phyloP scores from a whole-genome alignment of 64 coral and sea anemone genomes.

The Porites australiensis region DNA sequence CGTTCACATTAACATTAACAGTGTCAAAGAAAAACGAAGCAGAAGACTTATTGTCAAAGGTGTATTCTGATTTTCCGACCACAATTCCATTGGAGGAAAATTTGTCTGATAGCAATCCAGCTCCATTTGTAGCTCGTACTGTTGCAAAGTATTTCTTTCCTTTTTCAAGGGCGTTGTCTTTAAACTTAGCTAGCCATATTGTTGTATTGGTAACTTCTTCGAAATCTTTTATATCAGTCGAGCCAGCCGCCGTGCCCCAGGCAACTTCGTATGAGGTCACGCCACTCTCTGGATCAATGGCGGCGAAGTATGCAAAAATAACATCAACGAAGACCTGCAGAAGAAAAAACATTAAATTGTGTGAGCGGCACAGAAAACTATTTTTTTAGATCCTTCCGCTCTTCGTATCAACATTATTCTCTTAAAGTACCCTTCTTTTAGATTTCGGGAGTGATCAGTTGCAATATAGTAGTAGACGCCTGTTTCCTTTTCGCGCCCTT shows the following conservation, averaged over 20 bases:
- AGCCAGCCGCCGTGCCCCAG: slow-evolving; percentile 87
- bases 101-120: slow-evolving; percentile 86
- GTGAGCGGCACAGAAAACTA: too few species aligned
- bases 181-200: slow-evolving; percentile 83
- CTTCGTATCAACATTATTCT: too few species aligned
- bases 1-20: slow-evolving; percentile 85
- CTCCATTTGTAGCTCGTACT: slow-evolving; percentile 88
- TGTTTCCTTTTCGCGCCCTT: too few species aligned
- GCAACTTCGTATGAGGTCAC: slow-evolving; percentile 93
- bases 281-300: slow-evolving; percentile 80
- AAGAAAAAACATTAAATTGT: background rate
- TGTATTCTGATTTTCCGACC: slow-evolving; percentile 94
- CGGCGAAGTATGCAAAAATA: slow-evolving; percentile 93
- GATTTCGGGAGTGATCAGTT: too few species aligned
- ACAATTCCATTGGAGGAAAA: slow-evolving; percentile 86
- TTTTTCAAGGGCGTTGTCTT: slow-evolving; percentile 66
- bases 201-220: slow-evolving; percentile 93
- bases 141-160: slow-evolving; percentile 83
- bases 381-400: too few species aligned
- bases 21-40: slow-evolving; percentile 88
- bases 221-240: slow-evolving; percentile 66
- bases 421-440: too few species aligned
- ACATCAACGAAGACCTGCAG: slow-evolving; percentile 92
- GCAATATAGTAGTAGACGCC: too few species aligned
- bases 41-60: slow-evolving; percentile 80